Conservation (phyloP, 2,113 vertebrate genomes). For the Eleginops maclovinus region DNA sequence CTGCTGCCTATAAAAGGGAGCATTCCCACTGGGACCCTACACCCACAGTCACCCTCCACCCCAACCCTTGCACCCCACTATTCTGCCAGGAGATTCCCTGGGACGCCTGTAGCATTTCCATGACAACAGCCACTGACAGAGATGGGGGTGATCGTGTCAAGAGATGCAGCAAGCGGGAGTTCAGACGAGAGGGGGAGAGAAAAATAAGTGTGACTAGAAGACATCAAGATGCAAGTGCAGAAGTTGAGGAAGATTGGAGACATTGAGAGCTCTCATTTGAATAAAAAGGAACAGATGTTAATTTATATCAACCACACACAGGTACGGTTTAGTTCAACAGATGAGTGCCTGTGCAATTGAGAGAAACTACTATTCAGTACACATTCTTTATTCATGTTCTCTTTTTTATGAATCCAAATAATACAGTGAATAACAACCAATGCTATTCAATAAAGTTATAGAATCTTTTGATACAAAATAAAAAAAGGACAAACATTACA, state of each 20-base stretch:
- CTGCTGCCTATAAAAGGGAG: conserved; percentile 78
- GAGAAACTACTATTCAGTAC: background rate
- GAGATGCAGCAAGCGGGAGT: conserved; percentile 54
- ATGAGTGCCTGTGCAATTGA: conserved; percentile 3
- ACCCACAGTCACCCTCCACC: conserved; percentile 69
- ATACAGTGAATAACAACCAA: conserved; percentile 70
- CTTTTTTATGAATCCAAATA: conserved; percentile 74
- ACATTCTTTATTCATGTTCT: conserved; percentile 74
- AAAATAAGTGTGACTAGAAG: conserved; percentile 51
- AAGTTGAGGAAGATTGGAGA: conserved; percentile 29
- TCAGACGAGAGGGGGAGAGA: conserved; percentile 31
- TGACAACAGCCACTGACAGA: conserved; percentile 76
- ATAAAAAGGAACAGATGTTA: background rate
- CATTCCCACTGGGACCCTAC: conserved; percentile 82
- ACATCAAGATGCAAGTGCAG: conserved; percentile 37
- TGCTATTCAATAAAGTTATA: conserved; percentile 78
- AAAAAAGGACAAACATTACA: conserved; percentile 47
- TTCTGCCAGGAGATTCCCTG: conserved; percentile 79
- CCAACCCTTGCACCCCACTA: conserved; percentile 67
- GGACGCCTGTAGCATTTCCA: conserved; percentile 76
- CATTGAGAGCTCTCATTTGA: conserved; percentile 20
- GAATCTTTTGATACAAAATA: conserved; percentile 70
- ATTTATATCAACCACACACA: background rate
- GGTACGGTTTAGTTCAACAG: background rate
- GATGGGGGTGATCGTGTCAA: conserved; percentile 71